Evolutionary conservation across 2,888 invertebrate genomes (phyloP), one percentile per base, ranked within the genome.

Genomic region (Dryocosmus kuriphilus): DNA sequence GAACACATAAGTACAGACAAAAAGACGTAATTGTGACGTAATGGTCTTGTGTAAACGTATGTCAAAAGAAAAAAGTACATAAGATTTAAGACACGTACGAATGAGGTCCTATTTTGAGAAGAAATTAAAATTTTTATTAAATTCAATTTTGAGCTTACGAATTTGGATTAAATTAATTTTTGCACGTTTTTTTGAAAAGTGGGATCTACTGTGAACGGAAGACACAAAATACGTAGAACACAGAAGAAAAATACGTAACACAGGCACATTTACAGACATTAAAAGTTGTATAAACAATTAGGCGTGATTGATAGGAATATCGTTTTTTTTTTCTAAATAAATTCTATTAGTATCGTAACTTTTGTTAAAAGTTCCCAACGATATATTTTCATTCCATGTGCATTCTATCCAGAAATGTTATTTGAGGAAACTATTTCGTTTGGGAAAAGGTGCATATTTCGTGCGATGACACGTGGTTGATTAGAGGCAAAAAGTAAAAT

Each of bases 341-440:
- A 65, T 65, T 65, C 75, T 84, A 80, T 80, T 80, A 79, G 80
- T 81, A 78, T 76, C 38, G 76, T 85, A 83, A 77, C 51, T 83
- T 85, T 82, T 77, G 79, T 84, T 82, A 16, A 60, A 76, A 62
- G 67, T 38, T 65, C 38, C 38, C 32, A 46, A 27, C 2, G 11
- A 30, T n/a, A 51, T 27, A 24, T 27, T 67, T 67, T 27, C 27
- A 27, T 24, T 38, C 9, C 41, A 16, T 27, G 27, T 65, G 65
- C 27, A 24, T 67, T 27, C 27, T 67, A 16, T 38, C 4, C 4
- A 24, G 38, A 27, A 63, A 63, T 27, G 27, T 27, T 60, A n/a
- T 27, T 63, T 19, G n/a, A n/a, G 51, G 27, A 71, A 38, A 46
- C 19, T 16, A 46, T 38, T 16, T 57, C 35, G 65, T 51, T 79